Evolutionary conservation across 2,888 invertebrate genomes (phyloP).

Genomic region (Uropetala carovei): DNA sequence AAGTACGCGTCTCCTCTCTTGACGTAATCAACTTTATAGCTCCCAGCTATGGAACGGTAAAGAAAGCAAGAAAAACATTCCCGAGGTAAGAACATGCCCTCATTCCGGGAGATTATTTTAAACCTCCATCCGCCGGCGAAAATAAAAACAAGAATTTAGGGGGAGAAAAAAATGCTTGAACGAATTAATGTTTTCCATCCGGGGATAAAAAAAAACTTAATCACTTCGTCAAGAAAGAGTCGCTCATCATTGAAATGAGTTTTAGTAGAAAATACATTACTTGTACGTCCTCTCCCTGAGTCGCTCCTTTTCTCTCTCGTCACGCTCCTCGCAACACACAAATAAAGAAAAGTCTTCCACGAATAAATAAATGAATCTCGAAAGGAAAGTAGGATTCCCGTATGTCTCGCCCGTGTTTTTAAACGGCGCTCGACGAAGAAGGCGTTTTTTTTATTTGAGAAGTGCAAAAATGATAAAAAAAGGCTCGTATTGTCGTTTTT

Average conservation of each 20-base stretch:
- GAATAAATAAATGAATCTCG: background rate
- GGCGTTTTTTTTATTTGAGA: background rate
- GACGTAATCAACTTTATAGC: background rate
- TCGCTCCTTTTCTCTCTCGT: background rate
- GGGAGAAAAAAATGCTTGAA: background rate
- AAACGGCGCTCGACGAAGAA: no score
- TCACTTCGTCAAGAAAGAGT: background rate
- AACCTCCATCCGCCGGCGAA: background rate
- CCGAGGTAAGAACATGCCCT: background rate
- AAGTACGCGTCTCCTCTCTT: background rate
- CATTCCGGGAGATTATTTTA: slow-evolving; percentile 10
- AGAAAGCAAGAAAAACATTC: background rate
- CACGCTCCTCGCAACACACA: background rate
- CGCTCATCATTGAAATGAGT: slow-evolving; percentile 47
- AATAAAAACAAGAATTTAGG: background rate
- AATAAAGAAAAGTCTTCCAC: background rate
- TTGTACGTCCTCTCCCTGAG: no score
- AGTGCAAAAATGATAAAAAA: background rate
- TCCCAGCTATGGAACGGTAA: background rate
- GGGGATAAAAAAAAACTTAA: background rate
- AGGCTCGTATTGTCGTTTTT: background rate
- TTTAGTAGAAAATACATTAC: background rate
- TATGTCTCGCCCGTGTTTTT: background rate
- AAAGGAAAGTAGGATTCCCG: background rate
- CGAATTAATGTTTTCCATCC: background rate